Percentiles rank a stretch among this genome's conserved stretches.
phyloP scores from a whole-genome alignment of 2,797 vertebrate species.

The Eulemur mongoz region DNA sequence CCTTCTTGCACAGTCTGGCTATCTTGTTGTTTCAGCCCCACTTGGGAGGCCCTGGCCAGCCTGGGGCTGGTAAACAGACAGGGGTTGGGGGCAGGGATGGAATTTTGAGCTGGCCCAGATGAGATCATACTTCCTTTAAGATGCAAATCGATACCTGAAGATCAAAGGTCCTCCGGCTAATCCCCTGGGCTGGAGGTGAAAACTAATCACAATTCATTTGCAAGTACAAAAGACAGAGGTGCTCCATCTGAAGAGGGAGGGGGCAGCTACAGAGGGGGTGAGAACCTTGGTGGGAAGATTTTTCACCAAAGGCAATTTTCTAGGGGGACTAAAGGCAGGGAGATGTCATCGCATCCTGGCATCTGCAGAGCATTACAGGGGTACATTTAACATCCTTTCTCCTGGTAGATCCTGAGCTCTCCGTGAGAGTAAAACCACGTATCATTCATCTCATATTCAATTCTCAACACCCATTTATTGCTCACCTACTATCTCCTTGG shows the following conservation, averaged over 20 bases:
- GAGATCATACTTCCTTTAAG: conserved; percentile 89
- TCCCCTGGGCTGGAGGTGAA: conserved; percentile 87
- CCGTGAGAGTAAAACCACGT: neutral
- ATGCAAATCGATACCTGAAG: conserved; percentile 88
- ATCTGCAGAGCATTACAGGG: neutral
- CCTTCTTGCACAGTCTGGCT: conserved; percentile 76
- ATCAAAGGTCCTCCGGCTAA: conserved; percentile 87
- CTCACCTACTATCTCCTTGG: neutral
- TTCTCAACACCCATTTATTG: neutral
- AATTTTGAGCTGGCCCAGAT: conserved; percentile 85
- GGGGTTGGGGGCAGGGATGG: conserved; percentile 83
- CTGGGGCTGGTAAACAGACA: conserved; percentile 83
- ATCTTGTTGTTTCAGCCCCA: conserved; percentile 82
- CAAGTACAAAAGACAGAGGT: conserved; percentile 87
- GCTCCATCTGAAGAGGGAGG: conserved; percentile 70
- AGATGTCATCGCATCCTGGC: neutral
- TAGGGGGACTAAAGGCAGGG: neutral
- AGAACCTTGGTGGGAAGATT: conserved; percentile 76
- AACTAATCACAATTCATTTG: conserved; percentile 89
- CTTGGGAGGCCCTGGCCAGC: conserved; percentile 84
- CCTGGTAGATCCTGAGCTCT: neutral
- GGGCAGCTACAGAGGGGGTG: conserved; percentile 46
- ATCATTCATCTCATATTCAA: neutral
- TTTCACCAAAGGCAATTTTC: conserved; percentile 81
- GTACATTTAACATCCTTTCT: neutral